Percentiles rank a stretch among this genome's conserved stretches.
phyloP scores from a whole-genome alignment of 2,888 invertebrate genomes.

The Meghimatium bilineatum region DNA sequence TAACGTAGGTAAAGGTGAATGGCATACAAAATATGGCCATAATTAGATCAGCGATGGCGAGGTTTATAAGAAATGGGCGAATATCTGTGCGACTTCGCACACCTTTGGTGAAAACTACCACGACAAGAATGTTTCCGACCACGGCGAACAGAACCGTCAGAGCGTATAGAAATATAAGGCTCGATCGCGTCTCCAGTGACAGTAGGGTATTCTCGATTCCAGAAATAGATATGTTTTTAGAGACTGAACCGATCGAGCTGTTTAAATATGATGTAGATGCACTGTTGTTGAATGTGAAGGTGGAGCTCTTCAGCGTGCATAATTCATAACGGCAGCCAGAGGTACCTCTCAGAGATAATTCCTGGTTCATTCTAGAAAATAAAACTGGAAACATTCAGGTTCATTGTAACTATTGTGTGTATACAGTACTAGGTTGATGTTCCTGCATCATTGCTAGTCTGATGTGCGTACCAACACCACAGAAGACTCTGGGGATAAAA shows the following conservation, averaged over 20 bases:
- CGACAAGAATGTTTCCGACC: conserved; percentile 78
- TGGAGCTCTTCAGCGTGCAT: background rate
- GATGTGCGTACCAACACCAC: background rate
- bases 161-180: conserved; percentile 76
- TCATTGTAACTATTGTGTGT: background rate
- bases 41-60: conserved; percentile 91
- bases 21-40: conserved; percentile 94
- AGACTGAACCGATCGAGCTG: background rate
- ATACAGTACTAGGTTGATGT: background rate
- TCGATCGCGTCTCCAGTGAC: conserved; percentile 54
- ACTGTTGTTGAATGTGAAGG: conserved; percentile 1
- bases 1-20: conserved; percentile 83
- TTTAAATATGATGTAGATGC: background rate
- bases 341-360: background rate
- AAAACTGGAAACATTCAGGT: background rate
- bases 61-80: conserved; percentile 84
- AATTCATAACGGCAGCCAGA: background rate
- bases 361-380: background rate
- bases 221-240: background rate
- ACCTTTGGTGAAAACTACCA: conserved; percentile 78
- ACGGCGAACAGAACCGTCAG: conserved; percentile 78
- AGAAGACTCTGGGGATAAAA: background rate
- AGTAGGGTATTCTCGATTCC: conserved; percentile 24
- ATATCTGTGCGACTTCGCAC: conserved; percentile 72
- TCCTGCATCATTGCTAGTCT: background rate